phyloP scores from a whole-genome alignment of 2,797 vertebrate species.

The Falco novaeseelandiae region DNA sequence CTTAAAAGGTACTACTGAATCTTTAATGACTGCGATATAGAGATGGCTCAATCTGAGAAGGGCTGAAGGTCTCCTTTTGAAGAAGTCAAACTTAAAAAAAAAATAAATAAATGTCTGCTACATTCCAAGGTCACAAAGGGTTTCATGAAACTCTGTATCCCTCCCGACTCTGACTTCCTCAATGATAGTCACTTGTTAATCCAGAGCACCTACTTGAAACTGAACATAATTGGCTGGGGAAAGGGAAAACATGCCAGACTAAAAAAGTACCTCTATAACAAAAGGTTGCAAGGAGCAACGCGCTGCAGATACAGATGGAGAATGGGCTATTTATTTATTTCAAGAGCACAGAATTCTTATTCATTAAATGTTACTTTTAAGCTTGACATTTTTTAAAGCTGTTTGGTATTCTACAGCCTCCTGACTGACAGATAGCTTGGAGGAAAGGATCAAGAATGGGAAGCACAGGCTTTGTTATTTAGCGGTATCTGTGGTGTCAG shows the following conservation, averaged over 20 bases:
- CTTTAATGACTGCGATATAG: conserved; percentile 27
- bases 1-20: conserved; percentile 66
- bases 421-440: background rate
- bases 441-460: background rate
- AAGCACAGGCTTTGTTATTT: background rate
- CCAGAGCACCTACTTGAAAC: background rate
- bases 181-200: conserved; percentile 36
- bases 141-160: background rate
- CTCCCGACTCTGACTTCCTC: conserved; percentile 48
- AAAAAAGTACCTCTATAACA: background rate
- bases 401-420: background rate
- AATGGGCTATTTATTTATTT: background rate
- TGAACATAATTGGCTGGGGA: background rate
- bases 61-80: conserved; percentile 68
- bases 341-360: background rate
- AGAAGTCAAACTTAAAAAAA: conserved; percentile 41
- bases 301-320: background rate
- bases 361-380: background rate
- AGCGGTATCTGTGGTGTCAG: background rate
- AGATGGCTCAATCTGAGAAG: conserved; percentile 34
- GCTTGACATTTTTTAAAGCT: background rate
- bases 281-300: background rate
- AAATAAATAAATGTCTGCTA: conserved; percentile 39
- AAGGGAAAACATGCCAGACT: background rate
- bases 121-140: conserved; percentile 69